Base-by-base conservation (phyloP, 2,888 invertebrate genomes). In the Arrhopalites spinosus region DNA sequence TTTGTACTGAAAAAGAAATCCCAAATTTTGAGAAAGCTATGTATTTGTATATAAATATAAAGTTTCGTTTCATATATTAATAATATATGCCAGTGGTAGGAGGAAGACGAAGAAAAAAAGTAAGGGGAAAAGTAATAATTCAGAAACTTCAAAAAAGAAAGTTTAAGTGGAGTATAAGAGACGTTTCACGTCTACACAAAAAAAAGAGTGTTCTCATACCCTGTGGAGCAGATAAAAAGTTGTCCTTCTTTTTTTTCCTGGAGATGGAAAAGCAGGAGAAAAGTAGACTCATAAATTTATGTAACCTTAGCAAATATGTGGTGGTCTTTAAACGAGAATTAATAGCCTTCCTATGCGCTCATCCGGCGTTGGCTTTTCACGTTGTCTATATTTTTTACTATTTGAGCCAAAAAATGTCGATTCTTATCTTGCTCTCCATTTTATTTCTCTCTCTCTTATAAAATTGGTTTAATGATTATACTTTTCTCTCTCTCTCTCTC, bases 351-450 rank as follows among this genome's bases (percentile, higher is more conserved):
- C 50, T n/a, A 50, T 59, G 25, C 23, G 20, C 30, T 43, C 66
- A 66, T 66, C 66, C 66, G 66, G 45, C 23, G 23, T 43, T 66
- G 13, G 66, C 45, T 13, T 36, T 66, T 45, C 66, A 8, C n/a
- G 15, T 15, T 3, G 25, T 27, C 20, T 66, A 66, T 43, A n/a
- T n/a, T n/a, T n/a, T 66, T 66, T 30, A 11, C 36, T 45, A 45
- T n/a, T 45, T 17, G 66, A 66, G 66, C 66, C 66, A 66, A 66
- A 43, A 66, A n/a, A 45, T 66, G 66, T 66, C 66, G 66, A 66
- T 66, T 43, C 23, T 36, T 43, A 66, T 66, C 66, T 25, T 64
- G 29, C 29, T n/a, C 61, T 63, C 61, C 64, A 17, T 59, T 59
- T 25, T 8, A 59, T 59, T 59, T 59, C 17, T 3, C 45, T 66